Base-by-base conservation (phyloP, 1,140 invertebrate genomes). In the Drosophila littoralis region DNA sequence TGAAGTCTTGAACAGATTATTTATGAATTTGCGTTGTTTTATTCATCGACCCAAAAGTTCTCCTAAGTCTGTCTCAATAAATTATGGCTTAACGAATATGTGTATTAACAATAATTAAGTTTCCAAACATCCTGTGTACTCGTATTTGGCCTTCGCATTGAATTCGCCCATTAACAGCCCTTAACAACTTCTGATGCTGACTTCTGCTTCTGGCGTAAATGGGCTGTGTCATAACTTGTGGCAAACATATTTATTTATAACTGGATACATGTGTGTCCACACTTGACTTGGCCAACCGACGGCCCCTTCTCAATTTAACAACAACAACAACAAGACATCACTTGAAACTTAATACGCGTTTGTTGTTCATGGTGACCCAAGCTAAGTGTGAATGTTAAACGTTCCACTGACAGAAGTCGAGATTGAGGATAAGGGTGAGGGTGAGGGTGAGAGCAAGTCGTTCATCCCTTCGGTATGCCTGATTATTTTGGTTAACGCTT, bases 221-320 rank as follows among this genome's bases (percentile, higher is more conserved):
- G 88, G 88, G 9, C 74, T 74, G 82, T 91, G 75, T 85, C 82
- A 91, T 75, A 90, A 86, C 68, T 90, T 90, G 79, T 74, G 82
- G 79, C 79, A 90, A 77, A 66, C 77, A 80, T 79, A 72, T 83
- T 80, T 84, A 89, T 80, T 83, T 89, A 89, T 88, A 89, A 89
- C 84, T 89, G 84, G 70, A 86, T 64, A 86, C 77, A 83, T 83
- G 79, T 77, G 75, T 88, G 77, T 68, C 43, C 43, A 66, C 63
- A 69, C 58, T 74, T 66, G 52, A 72, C 70, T 67, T 59, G 12
- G 60, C 45, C 40, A 15, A 73, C 57, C 22, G 43, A 63, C 42
- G 43, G 6, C 58, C 55, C 22, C 58, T 51, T 32, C 51, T n/a
- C 58, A 63, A 28, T 28, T 28, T 5, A 28, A 22, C 17, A 15